Evolutionary conservation across 2,888 invertebrate genomes (phyloP), one percentile per base, ranked within the genome.

Genomic region (Amblyjoppa fuscipennis): DNA sequence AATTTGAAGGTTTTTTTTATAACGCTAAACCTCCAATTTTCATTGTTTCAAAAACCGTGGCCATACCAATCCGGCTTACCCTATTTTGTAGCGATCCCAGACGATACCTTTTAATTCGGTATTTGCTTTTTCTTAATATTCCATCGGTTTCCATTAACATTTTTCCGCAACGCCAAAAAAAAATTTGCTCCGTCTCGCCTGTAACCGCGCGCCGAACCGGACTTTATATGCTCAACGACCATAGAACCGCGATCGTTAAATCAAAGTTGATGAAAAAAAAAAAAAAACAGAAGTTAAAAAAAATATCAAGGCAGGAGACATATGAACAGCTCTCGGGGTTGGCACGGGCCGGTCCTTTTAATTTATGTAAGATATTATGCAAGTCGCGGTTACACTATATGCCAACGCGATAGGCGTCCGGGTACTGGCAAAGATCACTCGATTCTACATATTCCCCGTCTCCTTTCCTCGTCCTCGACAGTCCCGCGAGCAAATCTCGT

Each of bases 281-380:
- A 68, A 73, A 73, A 16, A 68, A 73, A 73, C 11, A 31, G 41
- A 61, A 28, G 41, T 28, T 20, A 20, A 70, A 78, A 77, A 82
- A 71, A 69, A 25, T 49, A 70, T 61, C 11, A 25, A 80, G 70
- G 73, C 73, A 68, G 25, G 51, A 78, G 66, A 78, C 66, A 84
- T 81, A 84, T 82, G 83, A 66, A 71, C 78, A 78, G 41, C 41
- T 81, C 68, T 79, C 81, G 81, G 83, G 82, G 83, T 53, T 53
- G 53, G 80, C 83, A 77, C 84, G 76, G 88, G 84, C 85, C 83
- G 88, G 87, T 87, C 88, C 87, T 86, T 83, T 86, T 86, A 88
- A 88, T 88, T 88, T 87, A 87, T 88, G 85, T 87, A 87, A 88
- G 73, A 84, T 71, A 84, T 87, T 88, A 86, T 86, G 87, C 87